Base-by-base conservation (phyloP, 1,140 invertebrate genomes). In the Schlechtendalia chinensis region DNA sequence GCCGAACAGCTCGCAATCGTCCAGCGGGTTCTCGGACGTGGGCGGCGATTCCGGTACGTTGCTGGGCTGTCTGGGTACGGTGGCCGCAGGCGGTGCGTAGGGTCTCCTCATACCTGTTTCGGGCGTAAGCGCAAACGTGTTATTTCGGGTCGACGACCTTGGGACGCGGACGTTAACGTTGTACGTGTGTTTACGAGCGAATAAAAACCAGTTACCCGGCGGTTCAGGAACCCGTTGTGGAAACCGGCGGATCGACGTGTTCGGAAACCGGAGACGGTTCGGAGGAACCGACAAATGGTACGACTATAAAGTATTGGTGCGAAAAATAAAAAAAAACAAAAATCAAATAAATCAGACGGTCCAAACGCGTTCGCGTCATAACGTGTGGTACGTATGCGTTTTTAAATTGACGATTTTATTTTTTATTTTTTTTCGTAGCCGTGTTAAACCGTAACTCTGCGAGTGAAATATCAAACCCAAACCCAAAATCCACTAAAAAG, bases 1-100 rank as follows among this genome's bases (percentile, higher is more conserved):
- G 1, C 91, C 90, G 84, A 94, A 93, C 75, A 91, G 88, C 82
- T 92, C 91, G 83, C 92, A 93, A 80, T 89, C 87, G 59, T 85
- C 85, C 24, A 83, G 39, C 14, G 61, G 47, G 24, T 63, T 69
- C 54, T 81, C 65, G 6, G 53, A 39, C 11, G 65, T 69, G 1
- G 32, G 45, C 8, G 58, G 24, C 8, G 61, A 32, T 39, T 67
- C 54, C 47, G 61, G 29, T 45, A 29, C 14, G 59, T 39, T 29
- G 17, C 22, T 71, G 6, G 45, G 29, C 32, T 50, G 75, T 79
- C 56, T 79, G 39, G 24, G 58, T 32, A 61, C 45, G 27, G 56
- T 22, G 22, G 32, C 45, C 22, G n/a, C 47, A n/a, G 47, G 69
- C 17, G 75, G 75, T 17, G 24, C 47, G 56, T 79, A 79, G n/a